phyloP scores from a whole-genome alignment of 2,113 vertebrate species.

The Urocynchramus pylzowi region DNA sequence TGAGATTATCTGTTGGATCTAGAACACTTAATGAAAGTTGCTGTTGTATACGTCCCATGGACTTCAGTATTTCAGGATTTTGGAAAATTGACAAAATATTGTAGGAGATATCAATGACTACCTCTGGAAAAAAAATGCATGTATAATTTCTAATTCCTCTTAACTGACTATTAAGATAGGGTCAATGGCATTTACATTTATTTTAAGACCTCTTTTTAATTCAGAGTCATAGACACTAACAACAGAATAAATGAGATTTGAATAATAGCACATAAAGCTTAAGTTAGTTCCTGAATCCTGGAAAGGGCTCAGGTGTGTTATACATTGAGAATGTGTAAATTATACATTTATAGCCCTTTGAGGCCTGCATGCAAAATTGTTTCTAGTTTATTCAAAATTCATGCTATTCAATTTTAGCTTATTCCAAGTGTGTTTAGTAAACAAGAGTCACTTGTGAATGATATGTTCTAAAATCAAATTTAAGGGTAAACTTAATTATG shows the following conservation, averaged over 20 bases:
- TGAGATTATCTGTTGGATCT: background rate
- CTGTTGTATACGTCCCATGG: background rate
- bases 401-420: slow-evolving; percentile 39
- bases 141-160: background rate
- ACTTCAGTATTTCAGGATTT: background rate
- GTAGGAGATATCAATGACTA: background rate
- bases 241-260: background rate
- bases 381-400: slow-evolving; percentile 23
- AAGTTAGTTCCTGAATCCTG: background rate
- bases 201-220: background rate
- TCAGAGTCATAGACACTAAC: background rate
- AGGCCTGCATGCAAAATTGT: background rate
- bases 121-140: background rate
- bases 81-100: background rate
- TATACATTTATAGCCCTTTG: background rate
- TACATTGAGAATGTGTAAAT: background rate
- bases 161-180: background rate
- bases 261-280: background rate
- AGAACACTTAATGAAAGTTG: background rate
- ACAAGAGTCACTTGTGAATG: slow-evolving; percentile 66
- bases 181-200: background rate
- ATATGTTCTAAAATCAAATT: slow-evolving; percentile 70
- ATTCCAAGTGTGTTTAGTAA: slow-evolving; percentile 62
- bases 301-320: background rate
- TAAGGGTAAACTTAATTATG: slow-evolving; percentile 75